Evolutionary conservation across 2,888 invertebrate genomes (phyloP), one percentile per base, ranked within the genome.

Genomic region (Acheta domesticus): DNA sequence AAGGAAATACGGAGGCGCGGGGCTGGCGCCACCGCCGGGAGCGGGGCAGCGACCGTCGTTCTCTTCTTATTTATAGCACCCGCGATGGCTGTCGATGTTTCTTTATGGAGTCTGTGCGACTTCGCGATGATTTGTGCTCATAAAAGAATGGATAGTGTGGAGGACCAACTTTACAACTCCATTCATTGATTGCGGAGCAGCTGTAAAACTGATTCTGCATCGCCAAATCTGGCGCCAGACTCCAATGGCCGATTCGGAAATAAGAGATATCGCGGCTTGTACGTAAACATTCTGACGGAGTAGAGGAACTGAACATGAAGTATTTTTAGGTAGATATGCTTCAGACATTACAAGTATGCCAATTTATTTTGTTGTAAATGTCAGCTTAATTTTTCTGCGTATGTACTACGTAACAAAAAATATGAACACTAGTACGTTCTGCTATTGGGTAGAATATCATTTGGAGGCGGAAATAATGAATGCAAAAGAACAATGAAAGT

Each of bases 71-170:
- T 62, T 62, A 62, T 62, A 11, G 62, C 62, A 62, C 62, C 62
- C 62, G 62, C 62, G 62, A 62, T 62, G n/a, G 62, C 62, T 62
- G 62, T 62, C 62, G 62, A 62, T 62, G 62, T n/a, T 62, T 62
- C 62, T 62, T 62, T 62, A 62, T 62, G 62, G 62, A 62, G 62
- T n/a, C 62, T 62, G n/a, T 11, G 14, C 62, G 62, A n/a, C 62
- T 62, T 62, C 62, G 62, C 62, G n/a, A 62, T 62, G 62, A 62
- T 62, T 62, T 62, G 62, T 62, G 62, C n/a, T n/a, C 62, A 62
- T 62, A 62, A 62, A 62, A 62, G 36, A 62, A 62, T 62, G 16
- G 16, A 62, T 62, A 62, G 14, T n/a, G 62, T 12, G n/a, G n/a
- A 62, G 62, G n/a, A 62, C 62, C 62, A 62, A 62, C 16, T 62